Evolutionary conservation across 2,797 vertebrate species (phyloP).

Genomic region (Microchirus variegatus): DNA sequence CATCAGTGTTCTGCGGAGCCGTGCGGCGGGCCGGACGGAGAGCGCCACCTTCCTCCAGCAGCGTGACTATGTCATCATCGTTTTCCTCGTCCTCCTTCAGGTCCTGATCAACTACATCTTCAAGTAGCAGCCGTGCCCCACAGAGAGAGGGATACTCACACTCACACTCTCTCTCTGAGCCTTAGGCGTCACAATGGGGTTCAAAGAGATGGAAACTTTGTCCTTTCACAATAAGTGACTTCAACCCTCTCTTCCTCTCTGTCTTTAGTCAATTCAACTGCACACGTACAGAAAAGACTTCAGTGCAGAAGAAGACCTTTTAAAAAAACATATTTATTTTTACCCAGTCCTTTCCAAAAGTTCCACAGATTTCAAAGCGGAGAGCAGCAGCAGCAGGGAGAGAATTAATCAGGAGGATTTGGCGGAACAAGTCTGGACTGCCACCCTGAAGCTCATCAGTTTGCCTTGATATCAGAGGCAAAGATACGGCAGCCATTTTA

Average conservation of each 20-base stretch:
- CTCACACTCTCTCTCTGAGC: slow-evolving; percentile 19
- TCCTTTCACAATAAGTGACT: slow-evolving; percentile 9
- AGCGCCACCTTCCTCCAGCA: slow-evolving; percentile 89
- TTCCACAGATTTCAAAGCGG: slow-evolving; percentile 57
- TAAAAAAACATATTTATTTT: slow-evolving; percentile 48
- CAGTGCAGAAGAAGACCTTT: slow-evolving; percentile 25
- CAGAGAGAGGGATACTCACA: slow-evolving; percentile 20
- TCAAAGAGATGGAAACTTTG: slow-evolving; percentile 18
- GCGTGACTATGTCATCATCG: slow-evolving; percentile 91
- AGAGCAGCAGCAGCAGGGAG: slow-evolving; percentile 6
- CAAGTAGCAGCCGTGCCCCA: slow-evolving; percentile 81
- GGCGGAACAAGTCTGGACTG: slow-evolving; percentile 27
- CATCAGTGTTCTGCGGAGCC: slow-evolving; percentile 87
- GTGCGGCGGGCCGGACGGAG: slow-evolving; percentile 81
- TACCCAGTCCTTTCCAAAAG: slow-evolving; percentile 39
- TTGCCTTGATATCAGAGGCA: slow-evolving; percentile 49
- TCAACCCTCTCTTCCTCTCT: slow-evolving; percentile 18
- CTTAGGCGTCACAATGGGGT: slow-evolving; percentile 1
- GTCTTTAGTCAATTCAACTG: slow-evolving; percentile 19
- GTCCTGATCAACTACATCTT: slow-evolving; percentile 93
- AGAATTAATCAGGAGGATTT: neutral
- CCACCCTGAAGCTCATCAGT: slow-evolving; percentile 31
- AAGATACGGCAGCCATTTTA: slow-evolving; percentile 33
- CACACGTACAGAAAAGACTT: slow-evolving; percentile 24
- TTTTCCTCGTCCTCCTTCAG: slow-evolving; percentile 91